A percentile compares a stretch with the other conserved stretches of the same genome.
Conservation (phyloP, 1,140 invertebrate genomes). For the Diachasma alloeum region DNA sequence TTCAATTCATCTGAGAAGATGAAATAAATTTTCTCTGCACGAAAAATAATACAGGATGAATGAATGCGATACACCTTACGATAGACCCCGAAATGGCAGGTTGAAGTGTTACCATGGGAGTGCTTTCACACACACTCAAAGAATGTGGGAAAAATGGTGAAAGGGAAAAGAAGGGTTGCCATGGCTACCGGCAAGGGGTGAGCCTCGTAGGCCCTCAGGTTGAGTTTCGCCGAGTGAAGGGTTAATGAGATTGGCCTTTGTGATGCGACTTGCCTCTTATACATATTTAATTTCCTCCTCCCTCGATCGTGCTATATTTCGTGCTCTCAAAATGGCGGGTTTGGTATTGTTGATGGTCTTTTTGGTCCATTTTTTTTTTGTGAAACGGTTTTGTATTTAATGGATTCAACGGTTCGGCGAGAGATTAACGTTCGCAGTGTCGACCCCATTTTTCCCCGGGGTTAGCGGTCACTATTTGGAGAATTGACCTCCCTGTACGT, state of each 20-base stretch:
- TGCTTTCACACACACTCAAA: background rate
- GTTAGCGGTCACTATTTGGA: background rate
- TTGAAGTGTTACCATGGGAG: constrained; percentile 21
- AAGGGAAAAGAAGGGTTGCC: constrained; percentile 49
- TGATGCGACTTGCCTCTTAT: constrained; percentile 29
- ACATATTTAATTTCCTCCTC: background rate
- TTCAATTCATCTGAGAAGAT: too few relatives aligned
- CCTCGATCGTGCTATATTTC: background rate
- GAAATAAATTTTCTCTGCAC: too few relatives aligned
- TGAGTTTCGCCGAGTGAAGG: constrained; percentile 51
- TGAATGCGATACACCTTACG: constrained; percentile 23
- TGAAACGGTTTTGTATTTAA: background rate
- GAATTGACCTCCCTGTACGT: background rate
- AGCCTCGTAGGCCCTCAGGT: constrained; percentile 35
- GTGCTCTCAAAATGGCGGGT: background rate
- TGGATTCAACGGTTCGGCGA: background rate
- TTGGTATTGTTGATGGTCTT: background rate
- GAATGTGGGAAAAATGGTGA: constrained; percentile 10
- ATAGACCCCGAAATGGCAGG: constrained; percentile 15
- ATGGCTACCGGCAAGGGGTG: constrained; percentile 59
- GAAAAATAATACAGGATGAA: background rate
- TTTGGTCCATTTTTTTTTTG: background rate
- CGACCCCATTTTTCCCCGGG: background rate
- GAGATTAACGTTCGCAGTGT: background rate
- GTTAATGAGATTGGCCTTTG: constrained; percentile 62